phyloP scores from a whole-genome alignment of 2,888 invertebrate species.

The Tetanocera ferruginea region DNA sequence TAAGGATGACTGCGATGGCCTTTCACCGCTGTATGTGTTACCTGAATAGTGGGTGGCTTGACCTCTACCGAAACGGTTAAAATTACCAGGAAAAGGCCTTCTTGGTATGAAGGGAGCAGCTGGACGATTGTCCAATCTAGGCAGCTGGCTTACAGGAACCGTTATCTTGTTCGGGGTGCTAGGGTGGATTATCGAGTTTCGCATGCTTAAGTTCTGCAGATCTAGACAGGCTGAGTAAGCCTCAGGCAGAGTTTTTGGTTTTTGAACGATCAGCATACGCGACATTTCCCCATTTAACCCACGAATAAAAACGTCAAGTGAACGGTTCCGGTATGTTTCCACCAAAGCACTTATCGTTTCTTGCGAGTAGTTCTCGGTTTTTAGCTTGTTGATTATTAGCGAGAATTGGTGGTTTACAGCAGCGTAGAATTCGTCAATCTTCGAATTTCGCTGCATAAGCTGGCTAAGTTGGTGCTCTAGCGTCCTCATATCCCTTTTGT shows the following conservation, averaged over 20 bases:
- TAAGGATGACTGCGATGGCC: no score
- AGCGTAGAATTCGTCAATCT: background rate
- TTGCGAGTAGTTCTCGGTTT: background rate
- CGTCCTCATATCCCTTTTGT: slow-evolving; percentile 4
- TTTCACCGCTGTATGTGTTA: no score
- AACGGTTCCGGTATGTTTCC: no score
- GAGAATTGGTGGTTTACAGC: background rate
- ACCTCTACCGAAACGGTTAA: no score
- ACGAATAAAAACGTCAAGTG: no score
- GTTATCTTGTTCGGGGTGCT: background rate
- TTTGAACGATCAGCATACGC: no score
- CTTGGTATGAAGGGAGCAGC: background rate
- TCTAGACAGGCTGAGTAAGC: no score
- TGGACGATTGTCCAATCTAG: background rate
- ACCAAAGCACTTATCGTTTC: background rate
- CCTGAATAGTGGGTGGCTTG: no score
- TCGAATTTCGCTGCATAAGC: background rate
- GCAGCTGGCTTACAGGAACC: background rate
- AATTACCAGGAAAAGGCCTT: no score
- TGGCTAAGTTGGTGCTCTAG: background rate
- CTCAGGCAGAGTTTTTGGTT: no score
- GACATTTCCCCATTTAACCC: no score
- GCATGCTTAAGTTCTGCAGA: background rate
- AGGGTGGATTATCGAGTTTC: background rate
- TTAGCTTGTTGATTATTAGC: background rate